Evolutionary conservation across 2,888 invertebrate genomes (phyloP), one percentile per base, ranked within the genome.

Genomic region (Machimus atricapillus): DNA sequence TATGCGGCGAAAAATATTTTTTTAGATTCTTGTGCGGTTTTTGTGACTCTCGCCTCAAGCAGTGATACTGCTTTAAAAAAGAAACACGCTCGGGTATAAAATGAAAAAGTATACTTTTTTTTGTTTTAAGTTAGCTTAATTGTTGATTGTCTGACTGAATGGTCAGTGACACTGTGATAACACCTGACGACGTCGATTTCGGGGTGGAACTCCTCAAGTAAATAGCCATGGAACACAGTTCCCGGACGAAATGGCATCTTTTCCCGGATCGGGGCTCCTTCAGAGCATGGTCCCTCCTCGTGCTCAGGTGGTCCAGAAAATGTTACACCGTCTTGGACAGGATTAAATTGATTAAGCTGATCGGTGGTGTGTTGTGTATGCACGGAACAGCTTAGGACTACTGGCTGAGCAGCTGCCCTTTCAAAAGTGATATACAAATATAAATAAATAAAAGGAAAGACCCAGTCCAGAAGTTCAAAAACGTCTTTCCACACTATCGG

Each of bases 221-320:
- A 79, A 79, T 46, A 79, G 78, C 78, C 78, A 78, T 78, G 78
- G 78, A 37, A 78, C 37, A 43, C 23, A n/a, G n/a, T 43, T 52
- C 79, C 79, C 52, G 79, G 79, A 79, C 52, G 79, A 79, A 79
- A 79, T 79, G 79, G 52, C 79, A 79, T 79, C 79, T 79, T 79
- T 40, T 40, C 27, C 66, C 78, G 12, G 37, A 78, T 40, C n/a
- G 23, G 66, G 66, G 78, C n/a, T 78, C 78, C 78, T 52, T 79
- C 52, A 79, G 79, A 79, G 79, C 79, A 79, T 79, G 79, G 52
- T 52, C 46, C 52, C 27, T 27, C 43, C 43, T 66, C 66, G 66
- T 19, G 19, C 27, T 66, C 23, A 66, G 66, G 66, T 23, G 23
- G 66, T 66, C 66, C 23, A 66, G 23, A 58, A 23, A 58, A 19